These are phyloP conservation scores for Lagria hirta DNA, from an alignment of 2,888 invertebrate species.

Conservation along the genomic window DNA sequence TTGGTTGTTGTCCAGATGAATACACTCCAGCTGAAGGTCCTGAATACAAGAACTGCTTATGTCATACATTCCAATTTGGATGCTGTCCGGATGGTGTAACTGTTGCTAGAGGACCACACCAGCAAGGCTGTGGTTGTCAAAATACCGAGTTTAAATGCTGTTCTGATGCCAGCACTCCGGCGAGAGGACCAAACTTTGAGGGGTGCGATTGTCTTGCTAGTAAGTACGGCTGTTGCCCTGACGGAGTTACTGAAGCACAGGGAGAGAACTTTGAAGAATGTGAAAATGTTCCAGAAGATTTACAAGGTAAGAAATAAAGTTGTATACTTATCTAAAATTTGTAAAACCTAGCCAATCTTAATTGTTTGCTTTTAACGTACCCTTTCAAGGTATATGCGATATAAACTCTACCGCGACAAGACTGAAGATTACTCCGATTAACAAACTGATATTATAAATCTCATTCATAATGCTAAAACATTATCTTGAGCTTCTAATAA, in stretches of 20 bases:
- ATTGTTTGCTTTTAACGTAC: too few relatives aligned
- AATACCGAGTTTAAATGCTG: slow-evolving; percentile 81
- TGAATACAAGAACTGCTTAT: slow-evolving; percentile 79
- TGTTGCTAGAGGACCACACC: slow-evolving; percentile 70
- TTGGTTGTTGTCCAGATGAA: slow-evolving; percentile 86
- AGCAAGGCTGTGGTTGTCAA: slow-evolving; percentile 77
- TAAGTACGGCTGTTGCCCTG: slow-evolving; percentile 83
- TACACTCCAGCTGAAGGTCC: slow-evolving; percentile 75
- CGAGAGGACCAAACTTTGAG: slow-evolving; percentile 70
- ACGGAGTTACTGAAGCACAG: slow-evolving; percentile 74
- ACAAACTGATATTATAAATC: too few relatives aligned
- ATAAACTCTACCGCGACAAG: too few relatives aligned
- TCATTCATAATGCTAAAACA: too few relatives aligned
- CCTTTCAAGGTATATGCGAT: too few relatives aligned
- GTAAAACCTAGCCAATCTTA: too few relatives aligned
- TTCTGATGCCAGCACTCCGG: slow-evolving; percentile 77
- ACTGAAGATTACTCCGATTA: too few relatives aligned
- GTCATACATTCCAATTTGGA: slow-evolving; percentile 84
- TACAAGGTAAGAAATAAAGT: slow-evolving; percentile 63
- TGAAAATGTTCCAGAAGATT: slow-evolving; percentile 65
- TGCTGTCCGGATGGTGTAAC: slow-evolving; percentile 86
- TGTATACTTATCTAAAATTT: neutral
- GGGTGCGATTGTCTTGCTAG: slow-evolving; percentile 83
- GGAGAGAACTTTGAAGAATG: slow-evolving; percentile 87
- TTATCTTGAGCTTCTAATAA: too few relatives aligned